Evolutionary conservation across 2,113 vertebrate genomes (phyloP), one percentile per base, ranked within the genome.

Genomic region (Pollachius pollachius): DNA sequence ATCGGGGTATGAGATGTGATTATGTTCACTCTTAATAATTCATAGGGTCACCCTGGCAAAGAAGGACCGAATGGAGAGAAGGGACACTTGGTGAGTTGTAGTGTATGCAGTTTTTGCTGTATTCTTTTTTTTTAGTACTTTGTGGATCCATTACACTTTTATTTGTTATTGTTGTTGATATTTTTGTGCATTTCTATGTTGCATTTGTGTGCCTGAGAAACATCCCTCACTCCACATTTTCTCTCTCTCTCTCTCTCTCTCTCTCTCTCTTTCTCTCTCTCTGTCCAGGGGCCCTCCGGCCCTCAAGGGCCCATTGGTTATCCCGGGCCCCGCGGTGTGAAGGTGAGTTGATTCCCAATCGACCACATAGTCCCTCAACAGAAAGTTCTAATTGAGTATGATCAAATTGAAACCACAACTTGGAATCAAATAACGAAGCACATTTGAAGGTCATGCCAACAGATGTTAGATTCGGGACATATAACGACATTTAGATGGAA

Each of bases 221-320:
- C 8, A 48, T 48, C 41, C 12, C 41, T 48, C 41, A 48, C 41
- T 48, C 37, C 37, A 23, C 23, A 23, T 68, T 52, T 57, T 41
- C 9, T 41, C 37, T 41, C 37, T 41, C 41, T 48, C 41, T 48
- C 16, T 48, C 41, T 48, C 41, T 48, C 41, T 9, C 41, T 48
- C 41, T 48, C 41, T 48, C 41, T 9, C 41, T 48, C 41, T 48
- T 9, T 77, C 5, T 62, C 3, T 82, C 21, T 80, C 56, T 66
- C 61, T 72, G 1, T 80, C 1, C 80, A 99, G 97, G 97, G 97
- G 77, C 97, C 97, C 0, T 74, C 94, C 9, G 97, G 97, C 21
- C 93, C 97, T 76, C 97, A 99, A 91, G 97, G 96, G 68, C 94
- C 95, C 9, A 92, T 99, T 0, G 97, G 97, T 65, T 99, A 98